Evolutionary conservation across 37 sponge, comb jelly and placozoan genomes (phyloP), one percentile per base, ranked within the genome.

Genomic region (Ephydatia muelleri): DNA sequence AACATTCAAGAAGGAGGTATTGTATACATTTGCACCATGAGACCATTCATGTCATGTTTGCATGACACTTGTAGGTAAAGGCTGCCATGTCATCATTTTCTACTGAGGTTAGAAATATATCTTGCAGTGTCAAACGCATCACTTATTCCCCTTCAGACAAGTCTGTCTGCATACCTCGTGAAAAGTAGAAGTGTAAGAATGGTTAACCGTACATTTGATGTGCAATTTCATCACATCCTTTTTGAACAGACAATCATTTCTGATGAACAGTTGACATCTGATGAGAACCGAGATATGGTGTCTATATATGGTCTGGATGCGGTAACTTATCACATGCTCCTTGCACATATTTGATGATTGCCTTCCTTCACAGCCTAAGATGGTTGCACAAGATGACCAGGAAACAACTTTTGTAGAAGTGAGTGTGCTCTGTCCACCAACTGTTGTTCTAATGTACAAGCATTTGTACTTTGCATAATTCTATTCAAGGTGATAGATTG

Each of bases 1-100:
- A 21, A 85, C 88, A 36, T 80, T 30, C 71, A 82, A 85, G 47
- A 27, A 33, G 35, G 39, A 81, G 57, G 57, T 57, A 25, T 28
- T 32, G 26, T n/a, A 40, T 84, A 8, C 37, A 68, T 40, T 13
- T 38, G 29, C 49, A 1, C 65, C 0, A n/a, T 38, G 13, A 49
- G 23, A 26, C 57, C 9, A 23, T 48, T 8, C 23, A 26, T 27
- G 12, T 71, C 72, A 34, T 34, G 14, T 5, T 3, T 69, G 70
- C 8, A 8, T 69, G 1, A 34, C 23, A 21, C 9, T 71, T n/a
- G 11, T 71, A 71, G 57, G 57, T 5, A 19, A 57, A 57, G 16
- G 57, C 57, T 13, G 19, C 57, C 19, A 57, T 57, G 19, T 1
- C 57, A 57, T 19, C 57, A 57, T 14, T n/a, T n/a, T n/a, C 19